Conservation (phyloP, 2,888 invertebrate species). For the Spisula solida region DNA sequence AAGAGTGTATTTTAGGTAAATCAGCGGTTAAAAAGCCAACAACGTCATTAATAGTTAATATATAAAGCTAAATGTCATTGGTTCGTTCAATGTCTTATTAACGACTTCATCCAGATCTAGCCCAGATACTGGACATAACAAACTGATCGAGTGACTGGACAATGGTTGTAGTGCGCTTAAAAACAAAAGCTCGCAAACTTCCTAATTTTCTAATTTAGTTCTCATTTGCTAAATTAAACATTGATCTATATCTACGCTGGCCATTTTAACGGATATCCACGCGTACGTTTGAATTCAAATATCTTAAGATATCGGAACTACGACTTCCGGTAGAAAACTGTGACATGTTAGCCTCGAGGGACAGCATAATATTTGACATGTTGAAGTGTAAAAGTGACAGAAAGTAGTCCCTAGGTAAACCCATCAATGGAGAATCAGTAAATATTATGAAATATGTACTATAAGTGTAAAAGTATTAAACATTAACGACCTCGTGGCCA, state of each 20-base stretch:
- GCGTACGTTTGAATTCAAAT: background rate
- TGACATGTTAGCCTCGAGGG: conserved; percentile 1
- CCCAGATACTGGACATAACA: background rate
- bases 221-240: background rate
- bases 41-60: background rate
- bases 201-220: too few relatives aligned
- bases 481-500: background rate
- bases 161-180: too few relatives aligned
- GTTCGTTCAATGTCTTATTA: background rate
- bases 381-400: conserved; percentile 10
- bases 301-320: background rate
- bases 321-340: conserved; percentile 9
- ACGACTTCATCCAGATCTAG: background rate
- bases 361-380: background rate
- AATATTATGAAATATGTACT: background rate
- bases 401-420: conserved; percentile 2
- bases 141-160: too few relatives aligned
- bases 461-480: background rate
- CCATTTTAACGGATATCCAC: background rate
- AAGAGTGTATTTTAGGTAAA: background rate
- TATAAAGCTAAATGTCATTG: background rate
- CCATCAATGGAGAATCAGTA: conserved; percentile 11
- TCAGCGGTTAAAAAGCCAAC: background rate
- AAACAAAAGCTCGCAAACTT: too few relatives aligned
- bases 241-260: background rate